Evolutionary conservation across 2,113 vertebrate species (phyloP).

Genomic region (Erythrolamprus reginae): DNA sequence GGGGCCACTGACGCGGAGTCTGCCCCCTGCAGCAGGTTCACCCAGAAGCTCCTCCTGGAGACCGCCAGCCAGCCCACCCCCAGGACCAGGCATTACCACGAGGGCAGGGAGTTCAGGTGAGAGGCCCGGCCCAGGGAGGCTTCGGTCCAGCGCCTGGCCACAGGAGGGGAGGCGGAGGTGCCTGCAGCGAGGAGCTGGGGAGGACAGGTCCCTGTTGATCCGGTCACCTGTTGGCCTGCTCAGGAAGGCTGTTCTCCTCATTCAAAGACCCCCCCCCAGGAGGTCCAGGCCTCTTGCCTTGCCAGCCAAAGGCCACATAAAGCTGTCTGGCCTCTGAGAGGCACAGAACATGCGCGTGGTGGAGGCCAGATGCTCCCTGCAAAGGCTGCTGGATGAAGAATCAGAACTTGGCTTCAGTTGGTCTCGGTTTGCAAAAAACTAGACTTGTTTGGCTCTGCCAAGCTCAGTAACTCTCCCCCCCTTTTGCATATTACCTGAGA

Average conservation of each 20-base stretch:
- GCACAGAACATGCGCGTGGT: not conserved
- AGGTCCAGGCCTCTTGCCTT: not conserved
- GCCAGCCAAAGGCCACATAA: not conserved
- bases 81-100: slow-evolving; percentile 76
- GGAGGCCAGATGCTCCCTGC: not conserved
- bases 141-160: too few relatives aligned
- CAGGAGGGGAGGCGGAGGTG: not conserved
- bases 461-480: not conserved
- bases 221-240: not conserved
- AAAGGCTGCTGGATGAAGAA: not conserved
- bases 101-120: slow-evolving; percentile 89
- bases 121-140: not conserved
- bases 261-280: not conserved
- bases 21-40: slow-evolving; percentile 70
- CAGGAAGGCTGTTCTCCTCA: not conserved
- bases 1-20: slow-evolving; percentile 50
- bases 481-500: not conserved
- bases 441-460: not conserved
- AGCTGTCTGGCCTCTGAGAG: not conserved
- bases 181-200: not conserved
- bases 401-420: not conserved
- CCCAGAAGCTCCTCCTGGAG: slow-evolving; percentile 87
- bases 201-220: not conserved
- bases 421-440: not conserved
- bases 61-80: slow-evolving; percentile 73